Evolutionary conservation across 1,140 invertebrate genomes (phyloP).

Genomic region (Coenobita brevimanus): DNA sequence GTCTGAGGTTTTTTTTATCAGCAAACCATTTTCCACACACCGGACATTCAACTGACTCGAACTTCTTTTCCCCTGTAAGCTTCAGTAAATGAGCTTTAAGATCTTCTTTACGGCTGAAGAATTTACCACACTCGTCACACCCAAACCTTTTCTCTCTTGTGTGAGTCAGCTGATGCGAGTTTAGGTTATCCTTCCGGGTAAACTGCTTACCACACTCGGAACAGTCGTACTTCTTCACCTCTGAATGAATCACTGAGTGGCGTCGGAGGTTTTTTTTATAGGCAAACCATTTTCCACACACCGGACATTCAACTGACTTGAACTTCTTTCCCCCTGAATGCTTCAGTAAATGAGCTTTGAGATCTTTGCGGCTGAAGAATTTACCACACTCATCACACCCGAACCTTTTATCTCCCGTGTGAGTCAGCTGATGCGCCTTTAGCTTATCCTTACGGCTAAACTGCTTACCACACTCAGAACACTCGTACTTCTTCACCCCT

Average conservation of each 20-base stretch:
- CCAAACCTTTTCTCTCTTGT: background rate
- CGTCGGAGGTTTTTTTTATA: background rate
- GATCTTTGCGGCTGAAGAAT: no score
- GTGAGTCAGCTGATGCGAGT: background rate
- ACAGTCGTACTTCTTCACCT: background rate
- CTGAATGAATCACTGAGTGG: constrained; percentile 8
- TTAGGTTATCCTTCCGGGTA: constrained; percentile 7
- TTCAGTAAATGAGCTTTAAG: background rate
- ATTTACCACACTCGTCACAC: background rate
- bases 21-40: no score
- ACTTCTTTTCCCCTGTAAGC: background rate
- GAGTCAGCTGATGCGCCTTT: no score
- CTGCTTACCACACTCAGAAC: no score
- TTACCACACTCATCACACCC: no score
- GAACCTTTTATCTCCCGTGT: no score
- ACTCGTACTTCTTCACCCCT: no score
- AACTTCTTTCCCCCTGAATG: constrained; percentile 22
- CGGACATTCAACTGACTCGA: no score
- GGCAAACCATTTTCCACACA: constrained; percentile 21
- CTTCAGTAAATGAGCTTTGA: no score
- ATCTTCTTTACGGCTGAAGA: background rate
- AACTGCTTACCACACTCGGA: constrained; percentile 17
- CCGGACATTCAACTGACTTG: background rate
- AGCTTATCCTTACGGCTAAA: no score
- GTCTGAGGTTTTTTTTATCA: no score